Conservation (phyloP, 2,888 invertebrate species). For the Monopis laevigella region DNA sequence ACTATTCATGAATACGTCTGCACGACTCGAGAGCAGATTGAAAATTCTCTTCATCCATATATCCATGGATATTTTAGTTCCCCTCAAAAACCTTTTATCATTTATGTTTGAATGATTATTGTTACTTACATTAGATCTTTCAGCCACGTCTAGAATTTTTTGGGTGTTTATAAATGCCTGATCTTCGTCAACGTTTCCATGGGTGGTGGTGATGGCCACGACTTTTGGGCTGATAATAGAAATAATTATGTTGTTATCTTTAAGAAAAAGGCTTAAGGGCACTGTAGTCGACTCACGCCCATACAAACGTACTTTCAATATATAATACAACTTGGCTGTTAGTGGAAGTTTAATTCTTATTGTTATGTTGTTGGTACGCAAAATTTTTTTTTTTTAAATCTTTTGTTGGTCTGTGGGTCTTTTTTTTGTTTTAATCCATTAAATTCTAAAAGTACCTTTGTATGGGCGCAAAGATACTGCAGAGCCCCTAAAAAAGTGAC, state of each 20-base stretch:
- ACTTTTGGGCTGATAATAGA: constrained; percentile 41
- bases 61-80: too few relatives aligned
- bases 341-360: not conserved
- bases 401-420: too few relatives aligned
- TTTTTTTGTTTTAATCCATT: not conserved
- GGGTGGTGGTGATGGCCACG: constrained; percentile 72
- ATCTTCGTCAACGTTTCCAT: constrained; percentile 71
- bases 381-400: not conserved
- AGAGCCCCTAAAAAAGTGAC: too few relatives aligned
- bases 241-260: too few relatives aligned
- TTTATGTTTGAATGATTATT: too few relatives aligned
- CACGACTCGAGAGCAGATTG: too few relatives aligned
- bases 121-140: constrained; percentile 60
- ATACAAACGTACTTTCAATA: not conserved
- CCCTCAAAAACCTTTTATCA: too few relatives aligned
- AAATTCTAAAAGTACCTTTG: not conserved
- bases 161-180: constrained; percentile 71
- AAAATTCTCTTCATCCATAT: too few relatives aligned
- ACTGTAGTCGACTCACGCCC: too few relatives aligned
- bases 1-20: too few relatives aligned
- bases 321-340: not conserved
- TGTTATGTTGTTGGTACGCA: not conserved
- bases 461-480: too few relatives aligned
- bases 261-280: too few relatives aligned
- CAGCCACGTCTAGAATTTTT: constrained; percentile 58